These are phyloP conservation scores for Polylopha cassiicola DNA, from an alignment of 2,888 invertebrate species.

Conservation along the genomic window DNA sequence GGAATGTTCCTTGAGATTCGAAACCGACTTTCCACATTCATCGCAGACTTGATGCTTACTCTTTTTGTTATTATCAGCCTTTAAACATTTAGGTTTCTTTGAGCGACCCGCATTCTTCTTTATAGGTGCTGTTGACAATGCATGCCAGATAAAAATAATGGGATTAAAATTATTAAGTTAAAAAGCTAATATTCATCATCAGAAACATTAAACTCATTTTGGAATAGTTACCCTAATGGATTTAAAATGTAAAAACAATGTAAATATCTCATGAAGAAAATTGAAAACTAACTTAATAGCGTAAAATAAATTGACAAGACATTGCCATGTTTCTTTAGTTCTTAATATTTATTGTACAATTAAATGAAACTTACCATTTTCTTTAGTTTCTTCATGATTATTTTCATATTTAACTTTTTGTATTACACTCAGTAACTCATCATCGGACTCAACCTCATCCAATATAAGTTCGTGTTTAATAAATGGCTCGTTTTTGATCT, in stretches of 20 bases:
- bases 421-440: slow-evolving; percentile 54
- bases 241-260: no score
- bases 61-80: slow-evolving; percentile 18
- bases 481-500: slow-evolving; percentile 30
- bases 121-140: slow-evolving; percentile 33
- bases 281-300: no score
- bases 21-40: slow-evolving; percentile 55
- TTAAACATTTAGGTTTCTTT: slow-evolving; percentile 26
- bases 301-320: no score
- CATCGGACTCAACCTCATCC: slow-evolving; percentile 42
- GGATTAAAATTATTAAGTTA: no score
- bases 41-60: slow-evolving; percentile 45
- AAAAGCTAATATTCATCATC: no score
- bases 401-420: slow-evolving; percentile 43
- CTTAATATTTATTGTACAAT: slow-evolving; percentile 4
- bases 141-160: no score
- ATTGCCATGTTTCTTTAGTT: no score
- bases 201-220: no score
- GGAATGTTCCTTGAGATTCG: slow-evolving; percentile 47
- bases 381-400: slow-evolving; percentile 33
- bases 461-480: slow-evolving; percentile 20
- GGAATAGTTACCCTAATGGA: no score
- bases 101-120: slow-evolving; percentile 30
- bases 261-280: no score
- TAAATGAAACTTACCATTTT: slow-evolving; percentile 37